Evolutionary conservation across 2,888 invertebrate species (phyloP), one percentile per base, ranked within the genome.

Genomic region (Thera britannica): DNA sequence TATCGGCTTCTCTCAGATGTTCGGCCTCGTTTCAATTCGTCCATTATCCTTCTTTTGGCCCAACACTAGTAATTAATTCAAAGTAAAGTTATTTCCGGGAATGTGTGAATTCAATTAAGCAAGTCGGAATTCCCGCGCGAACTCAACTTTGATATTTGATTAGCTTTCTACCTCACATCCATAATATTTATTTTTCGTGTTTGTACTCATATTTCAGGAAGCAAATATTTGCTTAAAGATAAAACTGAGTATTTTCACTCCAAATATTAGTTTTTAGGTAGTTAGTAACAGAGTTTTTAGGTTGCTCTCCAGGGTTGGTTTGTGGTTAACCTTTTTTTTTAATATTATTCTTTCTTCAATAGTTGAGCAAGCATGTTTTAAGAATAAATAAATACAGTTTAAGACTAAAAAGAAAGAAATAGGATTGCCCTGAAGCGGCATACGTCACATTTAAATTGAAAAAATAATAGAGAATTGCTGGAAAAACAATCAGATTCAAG

Each of bases 31-130:
- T 56, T 46, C 4, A 35, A 35, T n/a, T 46, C 0, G 4, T 46
- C 35, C 59, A 58, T n/a, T 36, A 23, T n/a, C 60, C 54, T 34
- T 46, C 35, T 51, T 60, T 58, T 12, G 44, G 35, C 12, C 56
- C 68, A 23, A 12, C 65, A 65, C 69, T 56, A 55, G 57, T 70
- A 70, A 73, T 73, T 70, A 66, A 71, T 73, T 71, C 67, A 70
- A 67, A 68, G 66, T 62, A 62, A 71, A 73, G 68, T 70, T 68
- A 66, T 70, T 66, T 66, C 63, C 66, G 57, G 41, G 64, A 70
- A 68, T 68, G 73, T 68, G 65, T 68, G 68, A 68, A 71, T 67
- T 67, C 54, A 68, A 66, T 67, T 65, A 62, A 54, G 51, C 41
- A 52, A 63, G 65, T 70, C 60, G 11, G 52, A 23, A 49, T 63